Evolutionary conservation across 2,888 invertebrate genomes (phyloP).

Genomic region (Ormyrus thymus): DNA sequence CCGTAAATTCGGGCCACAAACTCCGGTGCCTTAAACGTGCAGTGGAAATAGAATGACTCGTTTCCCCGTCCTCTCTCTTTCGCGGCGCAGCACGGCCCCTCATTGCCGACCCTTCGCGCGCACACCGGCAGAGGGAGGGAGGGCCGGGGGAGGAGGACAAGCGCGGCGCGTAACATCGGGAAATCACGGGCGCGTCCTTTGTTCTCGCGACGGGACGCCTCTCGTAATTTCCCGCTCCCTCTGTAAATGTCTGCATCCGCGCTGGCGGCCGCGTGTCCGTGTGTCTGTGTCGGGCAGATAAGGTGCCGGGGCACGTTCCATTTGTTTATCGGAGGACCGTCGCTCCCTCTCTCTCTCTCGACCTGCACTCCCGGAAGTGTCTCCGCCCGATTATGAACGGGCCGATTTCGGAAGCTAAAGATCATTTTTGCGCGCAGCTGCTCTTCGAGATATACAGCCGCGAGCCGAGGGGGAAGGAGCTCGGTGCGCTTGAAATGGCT

Average conservation of each 20-base stretch:
- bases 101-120: neutral
- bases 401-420: neutral
- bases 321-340: conserved; percentile 48
- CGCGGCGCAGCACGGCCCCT: neutral
- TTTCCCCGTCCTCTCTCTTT: conserved; percentile 29
- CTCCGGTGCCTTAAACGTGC: conserved; percentile 56
- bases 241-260: neutral
- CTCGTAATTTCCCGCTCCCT: conserved; percentile 52
- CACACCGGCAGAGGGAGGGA: conserved; percentile 7
- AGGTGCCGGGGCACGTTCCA: conserved; percentile 50
- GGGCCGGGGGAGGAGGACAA: neutral
- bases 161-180: conserved; percentile 47
- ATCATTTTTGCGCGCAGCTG: conserved; percentile 27
- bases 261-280: neutral
- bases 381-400: conserved; percentile 9
- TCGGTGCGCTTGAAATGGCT: neutral
- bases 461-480: neutral
- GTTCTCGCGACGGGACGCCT: conserved; percentile 49
- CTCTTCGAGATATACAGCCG: neutral
- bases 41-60: conserved; percentile 57
- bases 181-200: conserved; percentile 53
- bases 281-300: conserved; percentile 41
- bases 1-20: conserved; percentile 56
- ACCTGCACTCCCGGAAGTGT: neutral
- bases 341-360: neutral